A percentile compares a stretch with the other conserved stretches of the same genome.
These are phyloP conservation scores for Oryzias melastigma DNA, from an alignment of 2,113 vertebrate species.

Conservation along the genomic window DNA sequence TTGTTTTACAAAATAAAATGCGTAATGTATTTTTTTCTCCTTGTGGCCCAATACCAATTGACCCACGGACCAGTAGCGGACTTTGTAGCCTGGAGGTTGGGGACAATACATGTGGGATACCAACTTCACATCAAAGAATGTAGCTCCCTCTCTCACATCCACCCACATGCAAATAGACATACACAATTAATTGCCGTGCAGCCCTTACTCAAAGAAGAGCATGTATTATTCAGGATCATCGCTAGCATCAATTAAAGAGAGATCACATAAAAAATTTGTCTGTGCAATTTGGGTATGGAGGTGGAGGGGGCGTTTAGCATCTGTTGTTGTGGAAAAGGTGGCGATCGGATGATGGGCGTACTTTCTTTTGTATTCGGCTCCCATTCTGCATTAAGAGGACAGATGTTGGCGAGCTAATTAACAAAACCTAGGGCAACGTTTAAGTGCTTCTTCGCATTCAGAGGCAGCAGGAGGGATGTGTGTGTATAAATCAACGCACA, in stretches of 20 bases:
- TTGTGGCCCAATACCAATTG: too few relatives aligned
- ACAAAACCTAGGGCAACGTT: slow-evolving; percentile 66
- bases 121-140: slow-evolving; percentile 32
- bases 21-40: too few relatives aligned
- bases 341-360: slow-evolving; percentile 54
- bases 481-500: slow-evolving; percentile 30
- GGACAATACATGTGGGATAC: slow-evolving; percentile 29
- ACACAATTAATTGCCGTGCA: slow-evolving; percentile 10
- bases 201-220: slow-evolving; percentile 12
- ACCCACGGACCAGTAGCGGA: too few relatives aligned
- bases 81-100: too few relatives aligned
- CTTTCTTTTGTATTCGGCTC: slow-evolving; percentile 57
- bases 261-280: slow-evolving; percentile 29
- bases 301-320: slow-evolving; percentile 48
- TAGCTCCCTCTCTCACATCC: neutral
- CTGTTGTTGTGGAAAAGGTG: slow-evolving; percentile 56
- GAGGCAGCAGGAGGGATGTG: slow-evolving; percentile 27
- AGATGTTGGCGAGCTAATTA: slow-evolving; percentile 76
- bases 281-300: slow-evolving; percentile 27
- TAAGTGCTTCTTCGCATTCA: slow-evolving; percentile 42
- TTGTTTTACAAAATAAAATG: too few relatives aligned
- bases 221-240: slow-evolving; percentile 61
- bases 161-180: slow-evolving; percentile 11
- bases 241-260: slow-evolving; percentile 51
- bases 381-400: slow-evolving; percentile 62